phyloP scores from a whole-genome alignment of 2,888 invertebrate genomes.

The Saturnia japonica region DNA sequence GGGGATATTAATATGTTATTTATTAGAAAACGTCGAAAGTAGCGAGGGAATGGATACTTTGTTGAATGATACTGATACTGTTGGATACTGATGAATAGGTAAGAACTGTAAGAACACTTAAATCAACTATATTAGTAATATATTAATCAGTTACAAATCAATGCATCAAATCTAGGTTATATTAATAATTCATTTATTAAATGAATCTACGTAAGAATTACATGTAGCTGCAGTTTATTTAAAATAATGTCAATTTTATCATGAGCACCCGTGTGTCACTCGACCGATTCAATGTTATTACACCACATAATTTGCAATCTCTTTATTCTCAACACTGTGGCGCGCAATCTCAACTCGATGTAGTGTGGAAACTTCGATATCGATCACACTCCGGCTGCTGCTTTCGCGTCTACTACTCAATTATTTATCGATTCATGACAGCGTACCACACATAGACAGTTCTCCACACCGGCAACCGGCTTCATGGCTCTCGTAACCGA shows the following conservation, averaged over 20 bases:
- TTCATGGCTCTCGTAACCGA: conserved; percentile 25
- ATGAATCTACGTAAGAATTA: neutral
- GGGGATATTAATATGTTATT: too few relatives aligned
- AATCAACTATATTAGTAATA: neutral
- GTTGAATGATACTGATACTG: neutral
- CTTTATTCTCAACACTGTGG: conserved; percentile 53
- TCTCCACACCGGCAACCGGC: conserved; percentile 44
- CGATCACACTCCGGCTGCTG: conserved; percentile 53
- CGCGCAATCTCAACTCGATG: conserved; percentile 42
- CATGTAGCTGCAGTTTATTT: neutral
- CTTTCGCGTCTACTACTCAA: conserved; percentile 53
- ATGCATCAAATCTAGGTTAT: neutral
- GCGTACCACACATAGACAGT: conserved; percentile 38
- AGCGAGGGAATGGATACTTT: neutral
- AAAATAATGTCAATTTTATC: neutral
- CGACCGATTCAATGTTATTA: conserved; percentile 37
- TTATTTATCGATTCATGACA: conserved; percentile 42
- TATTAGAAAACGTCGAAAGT: neutral
- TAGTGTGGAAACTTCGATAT: conserved; percentile 49
- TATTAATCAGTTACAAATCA: neutral
- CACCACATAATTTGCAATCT: conserved; percentile 58
- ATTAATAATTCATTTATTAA: neutral
- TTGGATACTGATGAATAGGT: neutral
- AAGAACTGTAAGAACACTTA: neutral
- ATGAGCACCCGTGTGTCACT: conserved; percentile 32